Evolutionary conservation across 2,113 vertebrate species (phyloP), one percentile per base, ranked within the genome.

Genomic region (Callithrix jacchus): DNA sequence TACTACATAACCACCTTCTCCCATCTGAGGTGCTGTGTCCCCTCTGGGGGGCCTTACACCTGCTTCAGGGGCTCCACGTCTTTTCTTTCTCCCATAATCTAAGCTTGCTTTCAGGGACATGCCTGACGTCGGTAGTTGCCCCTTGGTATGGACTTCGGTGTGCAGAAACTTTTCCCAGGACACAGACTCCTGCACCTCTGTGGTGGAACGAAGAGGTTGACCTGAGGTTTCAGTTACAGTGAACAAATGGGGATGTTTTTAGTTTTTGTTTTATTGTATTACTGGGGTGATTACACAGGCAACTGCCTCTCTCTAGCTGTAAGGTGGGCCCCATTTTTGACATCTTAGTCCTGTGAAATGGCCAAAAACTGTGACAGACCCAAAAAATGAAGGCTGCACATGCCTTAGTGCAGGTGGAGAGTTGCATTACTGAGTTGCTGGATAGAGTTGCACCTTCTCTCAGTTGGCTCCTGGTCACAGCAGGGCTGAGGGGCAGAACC

Each of bases 41-140:
- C 7, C 16, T 47, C 0, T 0, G 0, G 40, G 85, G 17, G 18
- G 6, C 8, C 35, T 61, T 71, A 35, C 0, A 0, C 4, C 8
- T 54, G 1, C 40, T 6, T n/a, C 25, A 4, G 11, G 23, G 32
- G 42, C 52, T 18, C 47, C 42, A 0, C 10, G 16, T n/a, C 79
- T 86, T 71, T 2, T 45, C 37, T 76, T 64, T 74, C 58, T 56
- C 3, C 35, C 18, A 30, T 18, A 32, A 20, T 64, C 20, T 42
- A n/a, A 68, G n/a, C 2, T 66, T 45, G 54, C 54, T 83, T 94
- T 80, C 42, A 23, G 89, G 56, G 81, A 45, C 47, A 47, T 9
- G 32, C 13, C 25, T 42, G 18, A 6, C n/a, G 23, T 52, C 4
- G 12, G 27, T 74, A 13, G 9, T 61, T 47, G 25, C 64, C 30